Evolutionary conservation across 2,797 vertebrate species (phyloP).

Genomic region (Cercopithecus neglectus): DNA sequence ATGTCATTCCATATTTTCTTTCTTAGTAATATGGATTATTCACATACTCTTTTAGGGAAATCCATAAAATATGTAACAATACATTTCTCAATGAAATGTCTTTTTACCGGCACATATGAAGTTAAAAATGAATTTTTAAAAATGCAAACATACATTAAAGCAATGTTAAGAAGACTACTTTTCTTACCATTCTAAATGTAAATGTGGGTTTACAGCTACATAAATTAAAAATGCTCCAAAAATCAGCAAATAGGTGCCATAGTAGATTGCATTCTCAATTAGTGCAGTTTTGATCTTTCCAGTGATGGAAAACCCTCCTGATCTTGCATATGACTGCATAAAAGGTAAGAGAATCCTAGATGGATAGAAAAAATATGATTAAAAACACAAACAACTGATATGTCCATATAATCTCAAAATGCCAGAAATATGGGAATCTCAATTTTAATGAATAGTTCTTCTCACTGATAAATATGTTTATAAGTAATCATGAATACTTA

Average conservation of each 20-base stretch:
- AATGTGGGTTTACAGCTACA: slow-evolving; percentile 93
- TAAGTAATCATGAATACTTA: slow-evolving; percentile 26
- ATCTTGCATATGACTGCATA: slow-evolving; percentile 98
- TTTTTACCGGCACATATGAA: background rate
- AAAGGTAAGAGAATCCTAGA: slow-evolving; percentile 96
- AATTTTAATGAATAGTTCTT: slow-evolving; percentile 34
- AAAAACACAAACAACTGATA: background rate
- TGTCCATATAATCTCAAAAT: background rate
- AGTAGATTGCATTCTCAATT: slow-evolving; percentile 98
- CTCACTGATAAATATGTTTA: background rate
- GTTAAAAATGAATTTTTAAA: slow-evolving; percentile 23
- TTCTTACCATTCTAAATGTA: slow-evolving; percentile 94
- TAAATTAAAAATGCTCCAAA: slow-evolving; percentile 98
- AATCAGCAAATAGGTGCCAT: slow-evolving; percentile 97
- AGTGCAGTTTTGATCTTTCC: slow-evolving; percentile 97
- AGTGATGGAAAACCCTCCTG: slow-evolving; percentile 96
- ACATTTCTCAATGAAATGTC: slow-evolving; percentile 14
- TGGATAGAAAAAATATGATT: slow-evolving; percentile 22
- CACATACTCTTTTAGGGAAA: background rate
- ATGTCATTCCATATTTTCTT: slow-evolving; percentile 16
- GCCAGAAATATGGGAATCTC: background rate
- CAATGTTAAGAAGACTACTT: background rate
- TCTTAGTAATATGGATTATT: slow-evolving; percentile 19
- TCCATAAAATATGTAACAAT: background rate
- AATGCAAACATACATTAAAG: background rate